These are phyloP conservation scores for Meloidogyne exigua DNA, from an alignment of 1,140 invertebrate genomes.

Conservation along the genomic window DNA sequence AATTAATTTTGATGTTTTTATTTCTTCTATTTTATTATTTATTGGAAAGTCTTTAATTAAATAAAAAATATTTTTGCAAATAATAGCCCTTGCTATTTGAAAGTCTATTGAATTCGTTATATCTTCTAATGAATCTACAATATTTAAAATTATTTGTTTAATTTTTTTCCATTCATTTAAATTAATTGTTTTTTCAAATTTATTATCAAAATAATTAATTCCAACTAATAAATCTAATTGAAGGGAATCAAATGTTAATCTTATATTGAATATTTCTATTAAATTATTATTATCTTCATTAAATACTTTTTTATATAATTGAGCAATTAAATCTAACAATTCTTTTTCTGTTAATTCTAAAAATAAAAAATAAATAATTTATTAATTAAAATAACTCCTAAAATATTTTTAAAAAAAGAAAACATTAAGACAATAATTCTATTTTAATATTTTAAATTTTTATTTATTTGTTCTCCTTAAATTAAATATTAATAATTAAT, in stretches of 20 bases:
- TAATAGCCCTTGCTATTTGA: not conserved
- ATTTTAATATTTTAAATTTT: too few species aligned
- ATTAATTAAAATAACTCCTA: too few species aligned
- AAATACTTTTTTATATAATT: not conserved
- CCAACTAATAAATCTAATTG: not conserved
- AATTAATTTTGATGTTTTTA: too few species aligned
- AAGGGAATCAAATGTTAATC: too few species aligned
- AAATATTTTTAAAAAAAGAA: too few species aligned
- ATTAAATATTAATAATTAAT: too few species aligned
- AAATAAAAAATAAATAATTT: too few species aligned
- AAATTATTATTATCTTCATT: not conserved
- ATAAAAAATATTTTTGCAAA: not conserved
- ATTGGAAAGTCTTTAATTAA: not conserved
- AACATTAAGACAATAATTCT: too few species aligned
- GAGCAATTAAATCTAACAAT: not conserved
- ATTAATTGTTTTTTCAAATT: not conserved
- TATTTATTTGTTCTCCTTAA: too few species aligned
- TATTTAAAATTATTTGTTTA: conserved; percentile 1
- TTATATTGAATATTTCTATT: too few species aligned
- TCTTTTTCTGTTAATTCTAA: not conserved
- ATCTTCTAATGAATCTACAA: not conserved
- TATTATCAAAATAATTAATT: not conserved
- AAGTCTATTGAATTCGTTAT: not conserved
- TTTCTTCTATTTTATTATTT: not conserved
- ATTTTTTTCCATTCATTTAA: conserved; percentile 2